Percentiles rank a stretch among this genome's conserved stretches.
phyloP scores from a whole-genome alignment of 2,113 vertebrate genomes.

The Nansenia antarctica region DNA sequence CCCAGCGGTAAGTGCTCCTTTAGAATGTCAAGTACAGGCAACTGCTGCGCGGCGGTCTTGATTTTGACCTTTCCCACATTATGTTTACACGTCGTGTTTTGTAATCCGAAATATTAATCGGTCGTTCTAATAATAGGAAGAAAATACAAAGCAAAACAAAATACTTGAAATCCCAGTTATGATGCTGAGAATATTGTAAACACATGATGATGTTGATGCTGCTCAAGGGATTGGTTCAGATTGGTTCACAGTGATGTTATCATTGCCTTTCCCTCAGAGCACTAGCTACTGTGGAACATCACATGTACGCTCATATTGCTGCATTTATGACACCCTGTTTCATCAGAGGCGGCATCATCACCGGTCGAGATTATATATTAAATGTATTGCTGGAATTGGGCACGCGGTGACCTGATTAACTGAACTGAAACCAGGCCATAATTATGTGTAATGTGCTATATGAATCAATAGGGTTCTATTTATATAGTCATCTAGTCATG shows the following conservation, averaged over 20 bases:
- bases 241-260: neutral
- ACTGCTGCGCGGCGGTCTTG: neutral
- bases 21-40: conserved; percentile 59
- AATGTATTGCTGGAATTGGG: conserved; percentile 50
- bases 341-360: neutral
- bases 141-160: too few species aligned
- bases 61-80: neutral
- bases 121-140: too few species aligned
- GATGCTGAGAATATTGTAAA: neutral
- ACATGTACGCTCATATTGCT: neutral
- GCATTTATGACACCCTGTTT: neutral
- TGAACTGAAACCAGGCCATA: conserved; percentile 56
- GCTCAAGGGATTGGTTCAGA: neutral
- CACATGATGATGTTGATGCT: too few species aligned
- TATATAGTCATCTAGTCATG: conserved; percentile 45
- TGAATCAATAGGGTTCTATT: conserved; percentile 58
- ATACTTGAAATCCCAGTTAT: too few species aligned
- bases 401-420: conserved; percentile 37
- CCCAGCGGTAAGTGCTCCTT: conserved; percentile 46
- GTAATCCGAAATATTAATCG: too few species aligned
- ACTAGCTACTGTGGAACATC: neutral
- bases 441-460: conserved; percentile 45
- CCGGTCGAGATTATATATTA: neutral
- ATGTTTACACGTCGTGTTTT: too few species aligned
- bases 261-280: neutral